Base-by-base conservation (phyloP, 2,113 vertebrate genomes). In the Labrus mixtus region DNA sequence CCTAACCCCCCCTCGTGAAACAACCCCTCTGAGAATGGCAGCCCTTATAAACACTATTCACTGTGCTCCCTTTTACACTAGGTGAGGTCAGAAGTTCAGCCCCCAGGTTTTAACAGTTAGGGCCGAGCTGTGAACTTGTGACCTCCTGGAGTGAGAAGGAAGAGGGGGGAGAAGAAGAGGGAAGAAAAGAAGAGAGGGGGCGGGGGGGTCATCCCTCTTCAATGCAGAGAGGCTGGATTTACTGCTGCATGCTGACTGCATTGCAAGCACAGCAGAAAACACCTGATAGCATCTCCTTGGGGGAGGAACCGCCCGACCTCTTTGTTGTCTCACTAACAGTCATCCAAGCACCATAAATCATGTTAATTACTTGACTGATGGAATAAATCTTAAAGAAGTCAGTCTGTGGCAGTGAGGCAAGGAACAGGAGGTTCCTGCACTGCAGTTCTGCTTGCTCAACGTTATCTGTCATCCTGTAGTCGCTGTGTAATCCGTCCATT, bases 331-430 rank as follows among this genome's bases (percentile, higher is more conserved):
- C 91, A 92, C 90, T 90, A 92, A 91, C 92, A 90, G 90, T 91
- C 92, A 87, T 90, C 88, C 85, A 78, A 67, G 82, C 57, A 39
- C 92, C 92, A 94, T 94, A 94, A 95, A 95, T 95, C 94, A 95
- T 94, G 93, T 93, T 95, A 94, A 95, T 94, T 91, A 94, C 92
- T 93, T 91, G 91, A 95, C 91, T 93, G 93, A 94, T 93, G 89
- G 93, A 93, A 95, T 94, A 94, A 93, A 94, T 93, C 91, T 94
- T 81, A 25, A 87, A 92, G 90, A 94, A 92, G 84, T 90, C 87
- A 86, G 84, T 87, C 79, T 81, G 84, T 86, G 73, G 81, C 84
- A 83, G 67, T 9, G 46, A 72, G 78, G 72, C 78, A 84, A 68
- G 85, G 89, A 91, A 83, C 77, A 73, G 85, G 78, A 93, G 91